These are phyloP conservation scores for Picus viridis DNA, from an alignment of 2,797 vertebrate genomes.

Conservation along the genomic window DNA sequence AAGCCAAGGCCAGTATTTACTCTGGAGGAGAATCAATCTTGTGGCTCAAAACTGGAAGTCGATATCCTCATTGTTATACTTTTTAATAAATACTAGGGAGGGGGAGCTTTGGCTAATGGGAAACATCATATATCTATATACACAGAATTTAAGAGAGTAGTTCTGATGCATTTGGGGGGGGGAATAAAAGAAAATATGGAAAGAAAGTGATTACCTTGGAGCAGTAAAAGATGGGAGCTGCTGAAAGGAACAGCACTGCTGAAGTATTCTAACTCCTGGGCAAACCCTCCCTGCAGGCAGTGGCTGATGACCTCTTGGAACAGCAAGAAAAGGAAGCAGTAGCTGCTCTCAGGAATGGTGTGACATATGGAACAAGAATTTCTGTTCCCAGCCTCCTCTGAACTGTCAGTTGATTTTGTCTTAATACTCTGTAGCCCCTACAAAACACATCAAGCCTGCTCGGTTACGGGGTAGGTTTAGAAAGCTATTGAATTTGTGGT, in stretches of 20 bases:
- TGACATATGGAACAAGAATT: background rate
- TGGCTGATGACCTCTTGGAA: constrained; percentile 30
- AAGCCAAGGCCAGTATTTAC: constrained; percentile 41
- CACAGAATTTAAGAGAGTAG: background rate
- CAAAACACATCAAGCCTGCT: background rate
- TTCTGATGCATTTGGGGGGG: background rate
- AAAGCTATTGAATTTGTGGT: constrained; percentile 4
- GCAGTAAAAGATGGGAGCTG: background rate
- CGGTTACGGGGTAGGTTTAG: background rate
- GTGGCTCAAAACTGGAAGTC: constrained; percentile 53
- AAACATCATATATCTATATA: background rate
- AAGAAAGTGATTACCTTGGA: background rate
- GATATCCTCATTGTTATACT: constrained; percentile 36
- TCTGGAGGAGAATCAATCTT: constrained; percentile 60
- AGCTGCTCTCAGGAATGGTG: background rate
- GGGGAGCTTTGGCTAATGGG: background rate
- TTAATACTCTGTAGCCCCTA: constrained; percentile 2
- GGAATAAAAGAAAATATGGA: background rate
- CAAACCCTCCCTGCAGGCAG: background rate
- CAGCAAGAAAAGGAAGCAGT: constrained; percentile 9
- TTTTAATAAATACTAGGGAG: background rate
- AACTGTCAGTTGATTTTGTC: constrained; percentile 21
- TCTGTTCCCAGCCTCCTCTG: constrained; percentile 40
- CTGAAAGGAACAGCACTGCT: background rate
- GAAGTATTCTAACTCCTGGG: background rate